Evolutionary conservation across 2,113 vertebrate genomes (phyloP), one percentile per base, ranked within the genome.

Genomic region (Gavialis gangeticus): DNA sequence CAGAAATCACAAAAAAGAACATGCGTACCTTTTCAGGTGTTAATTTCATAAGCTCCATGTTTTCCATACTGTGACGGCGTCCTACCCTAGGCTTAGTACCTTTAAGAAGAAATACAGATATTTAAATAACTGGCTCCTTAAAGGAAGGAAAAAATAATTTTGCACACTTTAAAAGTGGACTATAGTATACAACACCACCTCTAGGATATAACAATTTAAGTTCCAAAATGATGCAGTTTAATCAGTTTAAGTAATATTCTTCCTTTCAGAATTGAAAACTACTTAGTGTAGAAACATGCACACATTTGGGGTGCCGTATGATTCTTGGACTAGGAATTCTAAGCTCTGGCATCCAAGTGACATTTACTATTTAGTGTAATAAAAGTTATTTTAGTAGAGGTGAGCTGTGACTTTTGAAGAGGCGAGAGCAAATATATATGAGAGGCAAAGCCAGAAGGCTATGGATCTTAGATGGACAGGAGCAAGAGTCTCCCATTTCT

Each of bases 21-120:
- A 24, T 46, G 56, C 98, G 94, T 85, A 99, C 98, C 98, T 99
- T 99, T 97, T 99, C 99, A 84, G 99, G 99, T 4, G 99, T 99
- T 94, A 99, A 97, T 92, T 99, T 99, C 98, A 99, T 98, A 86
- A 99, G 98, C 92, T 99, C 99, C 98, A 99, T 98, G 95, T 99
- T 99, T 97, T 99, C 99, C 99, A 99, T 99, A 92, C 99, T 99
- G 97, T 98, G 98, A 58, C 99, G 98, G 79, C 99, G 98, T 97
- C 98, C 98, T 90, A 97, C 96, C 91, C 99, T 98, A 1, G 98
- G 97, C 89, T 98, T 98, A 17, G 98, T 97, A 97, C 99, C 99
- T 99, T 92, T 59, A 90, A 87, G 19, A 85, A 95, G 88, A 92
- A 92, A 89, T 58, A 46, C 69, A 69, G 37, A 55, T 82, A 79